These are phyloP conservation scores for Rotaria macrura DNA, from an alignment of 2,888 invertebrate genomes.

Conservation along the genomic window DNA sequence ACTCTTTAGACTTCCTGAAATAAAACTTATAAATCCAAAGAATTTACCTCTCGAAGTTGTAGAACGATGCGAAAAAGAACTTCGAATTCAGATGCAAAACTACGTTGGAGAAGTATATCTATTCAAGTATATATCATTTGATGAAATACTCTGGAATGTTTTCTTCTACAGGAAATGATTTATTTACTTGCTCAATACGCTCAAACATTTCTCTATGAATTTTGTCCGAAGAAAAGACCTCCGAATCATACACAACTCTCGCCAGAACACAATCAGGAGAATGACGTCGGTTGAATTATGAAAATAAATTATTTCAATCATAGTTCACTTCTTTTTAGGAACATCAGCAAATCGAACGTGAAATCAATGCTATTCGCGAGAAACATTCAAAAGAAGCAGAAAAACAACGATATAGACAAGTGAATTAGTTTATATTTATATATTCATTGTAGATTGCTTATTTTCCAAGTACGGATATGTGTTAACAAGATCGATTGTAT, in stretches of 20 bases:
- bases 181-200: not conserved
- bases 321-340: not conserved
- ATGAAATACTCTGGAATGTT: not conserved
- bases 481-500: too few relatives aligned
- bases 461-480: too few relatives aligned
- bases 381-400: not conserved
- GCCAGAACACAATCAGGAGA: not conserved
- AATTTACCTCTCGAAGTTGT: not conserved
- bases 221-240: not conserved
- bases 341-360: not conserved
- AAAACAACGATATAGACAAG: not conserved
- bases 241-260: not conserved
- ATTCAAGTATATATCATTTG: not conserved
- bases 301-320: not conserved
- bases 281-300: not conserved
- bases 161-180: not conserved
- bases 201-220: not conserved
- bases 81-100: not conserved
- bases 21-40: not conserved
- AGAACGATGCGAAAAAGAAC: slow-evolving; percentile 10
- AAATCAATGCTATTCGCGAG: not conserved
- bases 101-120: not conserved
- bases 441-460: too few relatives aligned
- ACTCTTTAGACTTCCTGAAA: not conserved
- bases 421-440: not conserved